Evolutionary conservation across 2,113 vertebrate genomes (phyloP).

Genomic region (Campylorhamphus procurvoides): DNA sequence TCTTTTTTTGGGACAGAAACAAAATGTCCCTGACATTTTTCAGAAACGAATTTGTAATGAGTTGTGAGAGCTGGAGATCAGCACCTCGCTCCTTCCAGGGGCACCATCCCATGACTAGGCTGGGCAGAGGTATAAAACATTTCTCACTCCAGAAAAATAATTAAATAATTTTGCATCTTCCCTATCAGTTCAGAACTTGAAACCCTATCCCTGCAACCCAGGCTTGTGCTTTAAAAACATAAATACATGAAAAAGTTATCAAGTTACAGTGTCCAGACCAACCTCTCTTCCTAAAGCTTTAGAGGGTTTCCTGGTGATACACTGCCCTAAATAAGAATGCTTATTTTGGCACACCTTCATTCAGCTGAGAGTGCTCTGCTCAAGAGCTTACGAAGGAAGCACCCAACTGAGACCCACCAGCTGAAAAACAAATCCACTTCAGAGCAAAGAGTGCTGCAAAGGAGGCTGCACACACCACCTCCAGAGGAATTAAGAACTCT

Average conservation of each 20-base stretch:
- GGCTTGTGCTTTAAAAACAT: neutral
- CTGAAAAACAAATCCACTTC: neutral
- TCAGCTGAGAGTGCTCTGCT: neutral
- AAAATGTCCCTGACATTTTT: conserved; percentile 32
- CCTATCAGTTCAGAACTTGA: neutral
- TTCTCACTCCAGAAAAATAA: neutral
- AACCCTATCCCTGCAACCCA: neutral
- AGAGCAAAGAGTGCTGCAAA: neutral
- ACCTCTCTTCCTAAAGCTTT: neutral
- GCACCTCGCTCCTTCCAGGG: neutral
- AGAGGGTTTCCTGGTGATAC: neutral
- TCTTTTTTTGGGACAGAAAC: conserved; percentile 32
- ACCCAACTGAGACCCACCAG: neutral
- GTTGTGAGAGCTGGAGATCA: neutral
- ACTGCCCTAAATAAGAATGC: neutral
- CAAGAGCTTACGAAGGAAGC: conserved; percentile 19
- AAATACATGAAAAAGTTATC: neutral
- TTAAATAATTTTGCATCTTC: neutral
- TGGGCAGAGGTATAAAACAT: neutral
- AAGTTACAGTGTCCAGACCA: neutral
- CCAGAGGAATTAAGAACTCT: neutral
- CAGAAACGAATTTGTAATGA: neutral
- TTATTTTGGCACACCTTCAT: neutral
- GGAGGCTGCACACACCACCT: neutral
- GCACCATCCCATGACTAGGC: neutral